Percentiles rank a stretch among this genome's conserved stretches.
Conservation (phyloP, 2,797 vertebrate genomes). For the Okamejei kenojei region DNA sequence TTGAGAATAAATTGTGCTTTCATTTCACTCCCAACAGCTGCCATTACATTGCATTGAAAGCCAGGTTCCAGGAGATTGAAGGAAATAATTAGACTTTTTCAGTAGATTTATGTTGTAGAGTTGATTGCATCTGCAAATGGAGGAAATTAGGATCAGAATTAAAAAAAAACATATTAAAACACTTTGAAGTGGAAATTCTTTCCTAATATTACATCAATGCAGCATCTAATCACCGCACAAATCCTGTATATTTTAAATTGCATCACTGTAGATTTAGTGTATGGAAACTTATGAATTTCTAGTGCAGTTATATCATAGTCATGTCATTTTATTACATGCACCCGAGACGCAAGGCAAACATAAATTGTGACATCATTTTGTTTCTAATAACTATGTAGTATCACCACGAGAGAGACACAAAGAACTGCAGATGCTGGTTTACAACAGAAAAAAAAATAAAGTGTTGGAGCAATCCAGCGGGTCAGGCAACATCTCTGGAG, state of each 20-base stretch:
- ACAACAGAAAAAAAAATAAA: no score
- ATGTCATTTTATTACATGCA: background rate
- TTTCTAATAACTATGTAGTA: background rate
- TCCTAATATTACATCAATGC: background rate
- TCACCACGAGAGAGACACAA: no score
- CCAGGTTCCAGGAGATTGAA: background rate
- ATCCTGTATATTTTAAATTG: background rate
- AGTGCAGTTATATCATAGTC: background rate
- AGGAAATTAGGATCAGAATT: constrained; percentile 8
- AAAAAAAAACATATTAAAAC: background rate
- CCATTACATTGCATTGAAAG: background rate
- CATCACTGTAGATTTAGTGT: background rate
- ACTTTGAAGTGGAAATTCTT: background rate
- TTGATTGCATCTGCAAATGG: background rate
- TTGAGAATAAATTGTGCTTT: background rate
- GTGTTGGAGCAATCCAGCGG: no score
- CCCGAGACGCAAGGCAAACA: background rate
- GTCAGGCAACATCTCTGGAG: no score
- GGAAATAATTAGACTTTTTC: background rate
- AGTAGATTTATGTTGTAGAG: background rate
- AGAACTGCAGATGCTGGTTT: no score
- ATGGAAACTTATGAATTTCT: background rate
- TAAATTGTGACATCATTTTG: background rate
- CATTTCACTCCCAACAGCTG: background rate
- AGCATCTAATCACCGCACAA: background rate